Conservation (phyloP, 2,797 vertebrate genomes). For the Erpetoichthys calabaricus region DNA sequence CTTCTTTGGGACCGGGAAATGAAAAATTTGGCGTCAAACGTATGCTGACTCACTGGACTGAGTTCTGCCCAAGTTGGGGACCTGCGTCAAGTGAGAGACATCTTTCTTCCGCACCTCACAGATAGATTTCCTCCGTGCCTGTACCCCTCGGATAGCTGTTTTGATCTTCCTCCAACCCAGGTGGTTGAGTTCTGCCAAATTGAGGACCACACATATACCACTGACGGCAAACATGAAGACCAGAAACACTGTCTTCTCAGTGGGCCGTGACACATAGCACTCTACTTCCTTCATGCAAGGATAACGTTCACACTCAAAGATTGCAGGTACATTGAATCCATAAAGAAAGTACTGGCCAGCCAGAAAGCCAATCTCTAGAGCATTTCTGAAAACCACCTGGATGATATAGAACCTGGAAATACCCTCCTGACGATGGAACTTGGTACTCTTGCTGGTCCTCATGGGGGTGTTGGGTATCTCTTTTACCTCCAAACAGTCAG, state of each 20-base stretch:
- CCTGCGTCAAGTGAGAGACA: constrained; percentile 51
- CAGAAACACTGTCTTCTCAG: constrained; percentile 74
- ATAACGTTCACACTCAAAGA: constrained; percentile 72
- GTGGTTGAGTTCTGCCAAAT: constrained; percentile 80
- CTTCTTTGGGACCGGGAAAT: neutral
- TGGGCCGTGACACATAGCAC: constrained; percentile 78
- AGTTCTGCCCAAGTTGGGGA: constrained; percentile 62
- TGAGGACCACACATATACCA: constrained; percentile 73
- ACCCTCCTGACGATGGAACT: constrained; percentile 63
- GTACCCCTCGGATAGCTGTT: constrained; percentile 61
- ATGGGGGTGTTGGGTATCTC: constrained; percentile 51
- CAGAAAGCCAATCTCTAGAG: constrained; percentile 71
- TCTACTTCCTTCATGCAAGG: constrained; percentile 78
- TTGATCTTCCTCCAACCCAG: constrained; percentile 77
- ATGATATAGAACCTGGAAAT: constrained; percentile 80
- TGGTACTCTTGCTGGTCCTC: constrained; percentile 40
- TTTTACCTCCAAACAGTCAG: constrained; percentile 55
- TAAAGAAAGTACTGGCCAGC: constrained; percentile 76
- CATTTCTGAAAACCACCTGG: constrained; percentile 77
- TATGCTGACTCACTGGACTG: constrained; percentile 80
- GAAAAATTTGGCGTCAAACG: constrained; percentile 44
- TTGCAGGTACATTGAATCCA: constrained; percentile 69
- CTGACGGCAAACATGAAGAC: constrained; percentile 86
- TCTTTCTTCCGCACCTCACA: constrained; percentile 66
- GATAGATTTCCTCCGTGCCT: constrained; percentile 65